Evolutionary conservation across 2,888 invertebrate species (phyloP).

Genomic region (Drosophila mercatorum): DNA sequence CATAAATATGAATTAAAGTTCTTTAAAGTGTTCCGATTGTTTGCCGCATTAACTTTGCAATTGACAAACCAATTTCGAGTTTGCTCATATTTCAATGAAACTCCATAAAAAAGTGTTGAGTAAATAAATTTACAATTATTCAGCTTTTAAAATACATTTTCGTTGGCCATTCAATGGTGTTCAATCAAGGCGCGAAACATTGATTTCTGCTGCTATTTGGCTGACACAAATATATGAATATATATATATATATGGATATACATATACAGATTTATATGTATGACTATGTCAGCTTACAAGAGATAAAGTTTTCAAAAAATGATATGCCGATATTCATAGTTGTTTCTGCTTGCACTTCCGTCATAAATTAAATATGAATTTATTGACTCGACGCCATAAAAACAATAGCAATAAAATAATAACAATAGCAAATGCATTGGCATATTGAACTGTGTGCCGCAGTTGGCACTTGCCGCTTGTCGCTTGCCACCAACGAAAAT

Average conservation of each 20-base stretch:
- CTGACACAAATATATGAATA: slow-evolving; percentile 14
- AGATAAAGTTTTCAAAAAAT: not conserved
- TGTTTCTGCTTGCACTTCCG: slow-evolving; percentile 38
- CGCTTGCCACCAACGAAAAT: slow-evolving; percentile 35
- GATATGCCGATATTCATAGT: not conserved
- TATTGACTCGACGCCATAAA: slow-evolving; percentile 52
- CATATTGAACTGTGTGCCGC: slow-evolving; percentile 52
- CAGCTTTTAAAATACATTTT: slow-evolving; percentile 19
- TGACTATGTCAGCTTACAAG: not conserved
- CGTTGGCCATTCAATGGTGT: not conserved
- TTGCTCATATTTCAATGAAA: not conserved
- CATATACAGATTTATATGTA: not conserved
- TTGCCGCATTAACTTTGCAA: not conserved
- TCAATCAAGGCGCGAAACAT: slow-evolving; percentile 56
- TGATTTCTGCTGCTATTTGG: slow-evolving; percentile 32
- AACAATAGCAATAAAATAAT: slow-evolving; percentile 22
- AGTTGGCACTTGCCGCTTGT: slow-evolving; percentile 56
- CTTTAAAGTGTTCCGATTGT: not conserved
- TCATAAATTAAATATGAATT: slow-evolving; percentile 61
- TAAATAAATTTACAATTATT: slow-evolving; percentile 26
- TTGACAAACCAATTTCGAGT: not conserved
- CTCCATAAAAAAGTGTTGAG: not conserved
- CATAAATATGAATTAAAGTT: not conserved
- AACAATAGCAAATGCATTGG: slow-evolving; percentile 36
- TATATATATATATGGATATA: not conserved